Evolutionary conservation across 2,797 vertebrate genomes (phyloP).

Genomic region (Sebastes jordani): DNA sequence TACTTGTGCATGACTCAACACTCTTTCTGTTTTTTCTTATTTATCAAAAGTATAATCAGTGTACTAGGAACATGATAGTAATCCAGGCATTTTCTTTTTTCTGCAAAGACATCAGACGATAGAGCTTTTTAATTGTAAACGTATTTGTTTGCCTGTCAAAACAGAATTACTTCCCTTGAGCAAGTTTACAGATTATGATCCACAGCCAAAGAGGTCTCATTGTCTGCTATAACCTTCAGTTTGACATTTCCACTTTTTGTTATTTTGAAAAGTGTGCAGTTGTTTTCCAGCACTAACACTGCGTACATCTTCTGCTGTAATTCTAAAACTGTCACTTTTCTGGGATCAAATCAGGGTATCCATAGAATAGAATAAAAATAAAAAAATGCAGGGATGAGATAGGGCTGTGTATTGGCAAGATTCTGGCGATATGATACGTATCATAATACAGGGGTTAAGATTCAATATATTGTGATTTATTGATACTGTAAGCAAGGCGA

Average conservation of each 20-base stretch:
- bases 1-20: not conserved
- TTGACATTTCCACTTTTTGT: constrained; percentile 6
- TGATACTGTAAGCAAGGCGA: too few relatives aligned
- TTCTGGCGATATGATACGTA: not conserved
- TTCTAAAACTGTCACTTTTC: not conserved
- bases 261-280: not conserved
- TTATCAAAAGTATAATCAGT: constrained; percentile 1
- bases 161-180: not conserved
- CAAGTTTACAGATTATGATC: not conserved
- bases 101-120: not conserved
- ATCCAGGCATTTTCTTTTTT: not conserved
- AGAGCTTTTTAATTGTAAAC: not conserved
- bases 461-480: too few relatives aligned
- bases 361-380: not conserved
- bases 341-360: not conserved
- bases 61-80: not conserved
- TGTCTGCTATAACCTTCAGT: not conserved
- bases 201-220: not conserved
- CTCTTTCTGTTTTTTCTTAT: not conserved
- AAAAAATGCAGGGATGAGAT: fast-evolving
- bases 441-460: too few relatives aligned
- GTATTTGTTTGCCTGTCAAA: constrained; percentile 13
- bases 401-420: not conserved
- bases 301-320: not conserved
- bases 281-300: not conserved